phyloP scores from a whole-genome alignment of 2,888 invertebrate genomes.

The Aphodius granarius region DNA sequence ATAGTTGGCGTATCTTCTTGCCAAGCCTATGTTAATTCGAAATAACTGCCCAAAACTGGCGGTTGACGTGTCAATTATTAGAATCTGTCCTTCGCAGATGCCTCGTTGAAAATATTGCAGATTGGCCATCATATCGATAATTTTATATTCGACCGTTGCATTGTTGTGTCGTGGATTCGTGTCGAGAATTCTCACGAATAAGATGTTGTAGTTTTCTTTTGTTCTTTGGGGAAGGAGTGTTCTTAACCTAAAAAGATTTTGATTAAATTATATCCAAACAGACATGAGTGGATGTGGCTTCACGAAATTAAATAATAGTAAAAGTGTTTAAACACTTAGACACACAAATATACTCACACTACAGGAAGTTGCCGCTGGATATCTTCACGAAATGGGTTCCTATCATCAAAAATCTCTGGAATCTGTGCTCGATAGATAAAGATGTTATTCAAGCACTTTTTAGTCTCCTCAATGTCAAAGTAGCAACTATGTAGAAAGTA shows the following conservation, averaged over 20 bases:
- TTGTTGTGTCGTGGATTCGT: conserved; percentile 60
- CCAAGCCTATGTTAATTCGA: conserved; percentile 52
- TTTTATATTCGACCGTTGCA: conserved; percentile 56
- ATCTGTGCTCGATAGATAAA: conserved; percentile 69
- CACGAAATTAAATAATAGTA: no score
- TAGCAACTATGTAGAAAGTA: conserved; percentile 71
- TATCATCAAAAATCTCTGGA: conserved; percentile 64
- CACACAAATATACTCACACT: neutral
- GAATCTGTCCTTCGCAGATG: conserved; percentile 56
- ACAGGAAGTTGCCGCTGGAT: neutral
- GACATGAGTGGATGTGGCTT: no score
- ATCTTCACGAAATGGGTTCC: conserved; percentile 37
- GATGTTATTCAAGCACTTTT: conserved; percentile 69
- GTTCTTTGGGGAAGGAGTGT: conserved; percentile 56
- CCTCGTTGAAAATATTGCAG: conserved; percentile 59
- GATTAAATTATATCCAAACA: no score
- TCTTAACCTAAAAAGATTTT: conserved; percentile 22
- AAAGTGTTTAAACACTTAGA: neutral
- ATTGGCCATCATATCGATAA: conserved; percentile 60
- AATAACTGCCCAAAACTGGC: conserved; percentile 65
- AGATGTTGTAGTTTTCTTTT: conserved; percentile 60
- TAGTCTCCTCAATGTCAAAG: conserved; percentile 68
- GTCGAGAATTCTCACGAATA: conserved; percentile 59
- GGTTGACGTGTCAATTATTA: conserved; percentile 65
- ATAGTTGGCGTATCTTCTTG: conserved; percentile 70